Base-by-base conservation (phyloP, 2,888 invertebrate genomes). In the Ernsta delagoae region DNA sequence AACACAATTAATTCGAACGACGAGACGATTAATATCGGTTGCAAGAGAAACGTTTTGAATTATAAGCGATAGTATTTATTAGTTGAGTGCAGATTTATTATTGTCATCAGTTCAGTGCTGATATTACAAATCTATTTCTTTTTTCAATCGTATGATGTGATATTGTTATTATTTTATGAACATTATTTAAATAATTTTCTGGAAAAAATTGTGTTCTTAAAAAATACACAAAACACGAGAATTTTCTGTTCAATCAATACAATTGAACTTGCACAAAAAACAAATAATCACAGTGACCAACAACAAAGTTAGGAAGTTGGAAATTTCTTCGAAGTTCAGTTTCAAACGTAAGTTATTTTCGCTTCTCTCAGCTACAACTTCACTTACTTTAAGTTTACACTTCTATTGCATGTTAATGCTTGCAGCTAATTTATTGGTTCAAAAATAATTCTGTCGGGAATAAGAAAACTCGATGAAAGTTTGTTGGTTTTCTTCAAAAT, bases 1-100 rank as follows among this genome's bases (percentile, higher is more conserved):
- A 70, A 70, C 53, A 64, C 73, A 78, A 79, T 79, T 77, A 78
- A 81, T 78, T 74, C 75, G 72, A 24, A 73, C 71, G 72, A 71
- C 71, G 59, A 65, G 72, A 72, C 77, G 76, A 81, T 79, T 79
- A 79, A 81, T 79, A 75, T 70, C 39, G 12, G 59, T 64, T 56
- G 61, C 43, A 53, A 41, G 24, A 31, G 54, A 24, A 66, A 59
- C 41, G 4, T 39, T 45, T 56, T 66, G 59, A n/a, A n/a, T n/a
- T n/a, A 57, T 68, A 56, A 56, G 45, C 54, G 54, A n/a, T 48
- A 7, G 43, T 24, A 24, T 54, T 60, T 31, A 57, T 59, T 50
- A n/a, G 8, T 65, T 45, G 0, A 50, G 12, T 24, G 6, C 24
- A 54, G 54, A 63, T 63, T 11, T 63, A 62, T 57, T 36, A 16